These are phyloP conservation scores for Peromyscus californicus DNA, from an alignment of 2,113 vertebrate genomes.

Conservation along the genomic window DNA sequence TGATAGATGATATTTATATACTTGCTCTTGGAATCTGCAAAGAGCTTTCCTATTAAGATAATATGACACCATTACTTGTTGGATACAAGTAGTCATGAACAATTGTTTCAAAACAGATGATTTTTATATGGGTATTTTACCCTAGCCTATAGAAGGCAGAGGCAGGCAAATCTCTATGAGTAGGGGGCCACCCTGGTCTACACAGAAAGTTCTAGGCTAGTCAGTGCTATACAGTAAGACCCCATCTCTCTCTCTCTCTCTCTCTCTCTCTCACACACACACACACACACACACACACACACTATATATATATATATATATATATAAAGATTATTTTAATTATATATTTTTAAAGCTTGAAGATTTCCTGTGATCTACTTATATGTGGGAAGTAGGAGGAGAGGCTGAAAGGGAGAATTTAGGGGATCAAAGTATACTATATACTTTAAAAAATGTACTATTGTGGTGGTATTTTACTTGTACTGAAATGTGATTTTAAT, in stretches of 20 bases:
- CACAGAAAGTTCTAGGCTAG: not conserved
- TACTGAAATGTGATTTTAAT: too few relatives aligned
- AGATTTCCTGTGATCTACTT: not conserved
- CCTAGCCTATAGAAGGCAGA: not conserved
- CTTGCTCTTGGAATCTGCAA: not conserved
- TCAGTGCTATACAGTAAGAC: not conserved
- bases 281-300: not conserved
- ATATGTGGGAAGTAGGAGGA: not conserved
- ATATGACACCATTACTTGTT: not conserved
- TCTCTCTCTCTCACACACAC: too few relatives aligned
- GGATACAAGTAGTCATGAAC: not conserved
- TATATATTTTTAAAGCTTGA: not conserved
- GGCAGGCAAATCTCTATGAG: not conserved
- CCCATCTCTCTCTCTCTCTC: too few relatives aligned
- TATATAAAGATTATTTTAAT: not conserved
- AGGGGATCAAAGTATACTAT: not conserved
- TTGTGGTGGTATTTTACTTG: too few relatives aligned
- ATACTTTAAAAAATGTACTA: not conserved
- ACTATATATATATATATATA: too few relatives aligned
- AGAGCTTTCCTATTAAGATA: constrained; percentile 13
- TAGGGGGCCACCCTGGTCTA: not conserved
- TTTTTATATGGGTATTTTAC: not conserved
- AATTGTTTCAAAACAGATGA: not conserved
- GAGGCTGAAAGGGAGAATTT: not conserved
- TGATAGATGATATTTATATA: not conserved